Conservation (phyloP, 1,140 invertebrate genomes). For the Philopotamus ludificatus region DNA sequence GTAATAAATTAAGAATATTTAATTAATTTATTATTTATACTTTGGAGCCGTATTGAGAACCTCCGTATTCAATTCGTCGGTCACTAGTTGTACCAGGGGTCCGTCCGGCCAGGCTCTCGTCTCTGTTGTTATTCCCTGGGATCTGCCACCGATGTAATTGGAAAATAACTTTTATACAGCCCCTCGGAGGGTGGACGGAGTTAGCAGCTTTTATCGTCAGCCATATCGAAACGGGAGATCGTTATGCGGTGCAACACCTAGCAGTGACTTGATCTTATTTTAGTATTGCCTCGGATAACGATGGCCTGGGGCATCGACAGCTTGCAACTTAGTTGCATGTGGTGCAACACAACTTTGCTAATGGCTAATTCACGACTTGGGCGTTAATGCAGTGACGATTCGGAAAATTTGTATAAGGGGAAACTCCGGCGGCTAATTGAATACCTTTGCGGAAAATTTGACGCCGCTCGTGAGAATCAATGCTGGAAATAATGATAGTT, state of each 20-base stretch:
- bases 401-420: no score
- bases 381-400: neutral
- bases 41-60: no score
- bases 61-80: neutral
- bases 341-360: neutral
- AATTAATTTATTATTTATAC: no score
- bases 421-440: no score
- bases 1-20: no score
- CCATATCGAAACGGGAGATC: neutral
- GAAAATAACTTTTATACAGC: constrained; percentile 22
- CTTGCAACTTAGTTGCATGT: neutral
- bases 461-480: no score
- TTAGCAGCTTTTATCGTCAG: neutral
- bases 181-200: neutral
- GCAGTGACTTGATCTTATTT: constrained; percentile 1
- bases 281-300: constrained; percentile 13
- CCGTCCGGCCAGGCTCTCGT: neutral
- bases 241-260: constrained; percentile 6
- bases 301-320: neutral
- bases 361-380: neutral
- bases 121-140: neutral
- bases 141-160: constrained; percentile 4
- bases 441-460: no score
- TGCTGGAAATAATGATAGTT: no score
- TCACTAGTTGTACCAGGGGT: neutral